Percentiles rank a stretch among this genome's conserved stretches.
Conservation (phyloP, 2,113 vertebrate species). For the Phainopepla nitens region DNA sequence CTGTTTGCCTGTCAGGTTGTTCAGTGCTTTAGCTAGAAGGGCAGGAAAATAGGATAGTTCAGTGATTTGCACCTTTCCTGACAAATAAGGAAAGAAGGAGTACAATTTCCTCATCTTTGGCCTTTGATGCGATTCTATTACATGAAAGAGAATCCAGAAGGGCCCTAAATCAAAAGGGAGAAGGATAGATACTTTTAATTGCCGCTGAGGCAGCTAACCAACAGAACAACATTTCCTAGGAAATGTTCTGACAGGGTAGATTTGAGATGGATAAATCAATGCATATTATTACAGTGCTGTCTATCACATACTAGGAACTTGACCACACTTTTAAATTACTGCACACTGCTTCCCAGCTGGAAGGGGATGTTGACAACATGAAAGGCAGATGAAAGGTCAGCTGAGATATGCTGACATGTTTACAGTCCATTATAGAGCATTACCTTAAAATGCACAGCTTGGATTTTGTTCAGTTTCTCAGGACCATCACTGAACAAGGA, state of each 20-base stretch:
- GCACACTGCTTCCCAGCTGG: background rate
- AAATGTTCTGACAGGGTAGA: background rate
- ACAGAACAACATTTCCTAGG: background rate
- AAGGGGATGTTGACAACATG: background rate
- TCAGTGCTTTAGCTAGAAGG: background rate
- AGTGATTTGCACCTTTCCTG: background rate
- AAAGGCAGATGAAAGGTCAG: background rate
- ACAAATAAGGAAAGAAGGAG: background rate
- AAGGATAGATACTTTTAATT: background rate
- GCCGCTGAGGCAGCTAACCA: background rate
- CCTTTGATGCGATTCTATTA: background rate
- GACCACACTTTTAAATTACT: background rate
- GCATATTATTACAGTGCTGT: background rate
- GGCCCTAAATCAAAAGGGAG: background rate
- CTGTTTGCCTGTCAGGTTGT: background rate
- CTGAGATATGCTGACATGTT: background rate
- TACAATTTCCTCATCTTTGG: background rate
- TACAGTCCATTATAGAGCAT: background rate
- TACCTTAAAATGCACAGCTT: background rate
- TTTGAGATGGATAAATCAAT: background rate
- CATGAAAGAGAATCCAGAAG: background rate
- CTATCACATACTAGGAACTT: background rate
- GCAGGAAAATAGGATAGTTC: background rate
- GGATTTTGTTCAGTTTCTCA: background rate
- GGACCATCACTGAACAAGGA: background rate